Evolutionary conservation across 2,113 vertebrate species (phyloP), one percentile per base, ranked within the genome.

Genomic region (Bufo gargarizans): DNA sequence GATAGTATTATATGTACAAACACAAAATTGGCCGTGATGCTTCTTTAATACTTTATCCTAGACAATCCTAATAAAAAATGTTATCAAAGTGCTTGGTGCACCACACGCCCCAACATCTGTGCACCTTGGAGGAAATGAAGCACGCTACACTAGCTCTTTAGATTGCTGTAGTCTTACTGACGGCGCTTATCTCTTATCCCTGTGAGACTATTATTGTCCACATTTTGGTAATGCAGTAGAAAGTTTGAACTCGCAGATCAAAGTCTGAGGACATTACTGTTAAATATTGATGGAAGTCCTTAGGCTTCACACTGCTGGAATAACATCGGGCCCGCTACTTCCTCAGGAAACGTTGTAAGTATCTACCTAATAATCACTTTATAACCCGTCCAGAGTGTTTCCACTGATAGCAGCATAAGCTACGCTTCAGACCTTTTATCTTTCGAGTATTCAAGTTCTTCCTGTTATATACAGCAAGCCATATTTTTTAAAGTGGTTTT

Each of bases 211-310:
- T 47, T 72, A 11, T 71, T 71, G 67, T 45, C 50, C 5, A 78
- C 0, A 56, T 56, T 79, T 56, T 79, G 77, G 22, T 80, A 56
- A 43, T 80, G 16, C 10, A 69, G 74, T 61, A 19, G 13, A 65
- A 77, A 59, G 65, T 47, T 58, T 78, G 63, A 87, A 78, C 50
- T 78, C 16, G 65, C 22, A 84, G 86, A 69, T 85, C 89, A 88
- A 90, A 88, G 89, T 90, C 82, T 74, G 59, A 61, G 63, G 53
- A 78, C 89, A 85, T 43, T 72, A 81, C 56, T 88, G 86, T 90
- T 90, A 90, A 87, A 84, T 82, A 89, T 89, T 89, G 87, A 89
- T 89, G 72, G 59, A 71, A 33, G 63, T n/a, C 45, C 19, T 74
- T 89, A 49, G 50, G 67, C 72, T 67, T 59, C 22, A 69, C 53